Evolutionary conservation across 2,113 vertebrate genomes (phyloP), one percentile per base, ranked within the genome.

Genomic region (Gadus chalcogrammus): DNA sequence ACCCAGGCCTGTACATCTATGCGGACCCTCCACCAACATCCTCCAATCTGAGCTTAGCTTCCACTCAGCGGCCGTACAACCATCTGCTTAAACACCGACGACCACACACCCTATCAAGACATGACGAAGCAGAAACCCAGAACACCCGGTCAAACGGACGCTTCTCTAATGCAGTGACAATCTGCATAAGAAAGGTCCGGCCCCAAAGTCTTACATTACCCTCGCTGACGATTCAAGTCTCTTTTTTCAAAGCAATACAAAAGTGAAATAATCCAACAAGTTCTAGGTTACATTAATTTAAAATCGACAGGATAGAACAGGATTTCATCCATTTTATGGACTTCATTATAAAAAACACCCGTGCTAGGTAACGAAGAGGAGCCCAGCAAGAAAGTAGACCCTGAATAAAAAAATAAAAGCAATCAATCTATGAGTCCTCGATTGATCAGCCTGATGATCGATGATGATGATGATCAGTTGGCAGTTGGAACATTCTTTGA

Each of bases 381-480:
- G 42, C 12, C 55, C 16, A 58, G 62, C 79, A 63, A 24, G 72
- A 82, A 52, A 69, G 72, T 85, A 75, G 71, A 84, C 84, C 86
- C 85, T 87, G 85, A 88, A 88, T 87, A 81, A 27, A 77, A 73
- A 20, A 61, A 69, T 73, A 74, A 64, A 24, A 77, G 66, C 65
- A 59, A 52, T 48, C 42, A 48, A 48, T 48, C 9, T 9, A 48
- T 48, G 42, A 11, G 42, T 13, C 42, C 42, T 48, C 8, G 8
- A 48, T 48, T 48, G 42, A 48, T 48, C 42, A 13, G 12, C 42
- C 42, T 48, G 42, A 13, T 48, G 42, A 48, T 82, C 64, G 31
- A 35, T 35, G 31, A 35, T 35, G 31, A 35, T 35, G 31, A 35
- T 61, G 59, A 48, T 48, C 42, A 48, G 42, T 48, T 48, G 42